phyloP scores from a whole-genome alignment of 2,888 invertebrate genomes.

The Netelia virgata region DNA sequence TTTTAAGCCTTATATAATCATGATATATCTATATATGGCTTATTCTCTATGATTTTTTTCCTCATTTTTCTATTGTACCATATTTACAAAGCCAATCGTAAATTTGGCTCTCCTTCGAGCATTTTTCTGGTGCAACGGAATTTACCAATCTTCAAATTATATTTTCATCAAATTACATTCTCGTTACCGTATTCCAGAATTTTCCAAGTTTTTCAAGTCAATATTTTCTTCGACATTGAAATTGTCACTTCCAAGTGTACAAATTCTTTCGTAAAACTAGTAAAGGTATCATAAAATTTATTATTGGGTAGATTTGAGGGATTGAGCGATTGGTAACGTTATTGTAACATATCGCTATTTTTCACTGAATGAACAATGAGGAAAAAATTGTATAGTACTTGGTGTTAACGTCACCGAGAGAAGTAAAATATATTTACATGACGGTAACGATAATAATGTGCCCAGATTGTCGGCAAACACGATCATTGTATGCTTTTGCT shows the following conservation, averaged over 20 bases:
- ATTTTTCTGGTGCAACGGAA: not conserved
- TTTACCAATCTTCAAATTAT: conserved; percentile 1
- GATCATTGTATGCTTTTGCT: conserved; percentile 34
- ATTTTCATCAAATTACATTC: not conserved
- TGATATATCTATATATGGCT: not conserved
- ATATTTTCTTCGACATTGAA: conserved; percentile 1
- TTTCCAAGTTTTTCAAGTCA: not conserved
- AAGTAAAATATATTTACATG: not conserved
- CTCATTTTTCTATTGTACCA: conserved; percentile 29
- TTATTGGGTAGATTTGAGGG: not conserved
- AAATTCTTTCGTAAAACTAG: not conserved
- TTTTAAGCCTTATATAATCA: conserved; percentile 28
- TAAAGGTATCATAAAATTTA: conserved; percentile 12
- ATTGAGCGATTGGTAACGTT: not conserved
- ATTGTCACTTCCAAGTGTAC: not conserved
- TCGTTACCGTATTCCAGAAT: not conserved
- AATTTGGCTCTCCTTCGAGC: conserved; percentile 22
- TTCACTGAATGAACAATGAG: conserved; percentile 5
- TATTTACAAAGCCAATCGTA: conserved; percentile 22
- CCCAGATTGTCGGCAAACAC: conserved; percentile 2
- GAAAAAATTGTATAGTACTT: not conserved
- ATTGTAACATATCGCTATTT: not conserved
- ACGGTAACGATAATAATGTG: conserved; percentile 34
- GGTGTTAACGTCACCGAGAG: not conserved
- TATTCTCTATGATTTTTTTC: conserved; percentile 5